A percentile compares a stretch with the other conserved stretches of the same genome.
phyloP scores from a whole-genome alignment of 2,113 vertebrate species.

The Microcebus jonahi region DNA sequence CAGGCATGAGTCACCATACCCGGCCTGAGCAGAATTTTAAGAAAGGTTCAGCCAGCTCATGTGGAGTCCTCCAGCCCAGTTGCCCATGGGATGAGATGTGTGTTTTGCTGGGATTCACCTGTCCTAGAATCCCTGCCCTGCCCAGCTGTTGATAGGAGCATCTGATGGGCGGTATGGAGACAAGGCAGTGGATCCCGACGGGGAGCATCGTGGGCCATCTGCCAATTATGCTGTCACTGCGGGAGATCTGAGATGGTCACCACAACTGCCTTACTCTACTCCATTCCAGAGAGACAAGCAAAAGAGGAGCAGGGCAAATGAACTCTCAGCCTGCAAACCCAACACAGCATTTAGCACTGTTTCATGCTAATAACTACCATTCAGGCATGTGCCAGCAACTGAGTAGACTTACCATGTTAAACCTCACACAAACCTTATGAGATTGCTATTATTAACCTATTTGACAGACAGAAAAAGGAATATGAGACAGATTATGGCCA shows the following conservation, averaged over 20 bases:
- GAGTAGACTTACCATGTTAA: neutral
- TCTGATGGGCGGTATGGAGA: neutral
- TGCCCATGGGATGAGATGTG: neutral
- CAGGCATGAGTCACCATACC: too few species aligned
- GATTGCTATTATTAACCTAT: neutral
- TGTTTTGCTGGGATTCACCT: neutral
- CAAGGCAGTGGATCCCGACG: neutral
- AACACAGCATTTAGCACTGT: neutral
- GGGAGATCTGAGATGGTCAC: neutral
- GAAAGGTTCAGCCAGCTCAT: neutral
- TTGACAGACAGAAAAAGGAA: neutral
- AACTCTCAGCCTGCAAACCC: neutral
- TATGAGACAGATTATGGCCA: neutral
- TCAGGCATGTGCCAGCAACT: neutral
- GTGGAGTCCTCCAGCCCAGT: neutral
- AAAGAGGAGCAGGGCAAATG: neutral
- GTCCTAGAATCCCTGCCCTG: neutral
- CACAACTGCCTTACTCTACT: neutral
- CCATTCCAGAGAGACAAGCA: neutral
- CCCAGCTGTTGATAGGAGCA: neutral
- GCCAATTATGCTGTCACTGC: neutral
- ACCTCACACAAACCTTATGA: neutral
- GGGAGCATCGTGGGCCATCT: accelerated
- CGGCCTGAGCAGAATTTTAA: neutral
- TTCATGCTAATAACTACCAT: neutral